phyloP scores from a whole-genome alignment of 2,113 vertebrate species.

The Crotalus viridis region DNA sequence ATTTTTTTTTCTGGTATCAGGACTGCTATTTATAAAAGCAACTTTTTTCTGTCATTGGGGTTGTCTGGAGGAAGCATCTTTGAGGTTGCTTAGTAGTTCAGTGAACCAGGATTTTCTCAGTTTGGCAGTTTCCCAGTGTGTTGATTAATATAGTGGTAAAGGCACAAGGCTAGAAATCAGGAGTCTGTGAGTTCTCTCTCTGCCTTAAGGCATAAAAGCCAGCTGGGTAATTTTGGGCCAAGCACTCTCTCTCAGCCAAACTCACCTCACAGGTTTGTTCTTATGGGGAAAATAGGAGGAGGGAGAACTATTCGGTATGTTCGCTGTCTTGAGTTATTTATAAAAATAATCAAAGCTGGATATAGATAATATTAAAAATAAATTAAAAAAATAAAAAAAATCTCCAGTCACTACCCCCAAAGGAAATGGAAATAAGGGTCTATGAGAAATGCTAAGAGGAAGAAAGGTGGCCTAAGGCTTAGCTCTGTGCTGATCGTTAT shows the following conservation, averaged over 20 bases:
- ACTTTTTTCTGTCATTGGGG: neutral
- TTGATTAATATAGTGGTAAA: neutral
- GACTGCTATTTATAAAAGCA: neutral
- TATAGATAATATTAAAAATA: neutral
- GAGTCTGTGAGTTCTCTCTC: neutral
- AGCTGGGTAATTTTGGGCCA: neutral
- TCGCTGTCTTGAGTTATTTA: neutral
- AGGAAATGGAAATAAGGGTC: neutral
- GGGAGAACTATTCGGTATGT: neutral
- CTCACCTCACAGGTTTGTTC: neutral
- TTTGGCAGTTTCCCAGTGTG: neutral
- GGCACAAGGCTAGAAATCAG: neutral
- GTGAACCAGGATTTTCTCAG: neutral
- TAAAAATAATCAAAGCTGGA: neutral
- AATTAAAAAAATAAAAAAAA: neutral
- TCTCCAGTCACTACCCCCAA: neutral
- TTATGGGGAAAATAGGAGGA: neutral
- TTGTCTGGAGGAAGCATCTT: neutral
- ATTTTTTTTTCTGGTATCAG: neutral
- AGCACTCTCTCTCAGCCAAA: neutral
- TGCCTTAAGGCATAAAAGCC: neutral
- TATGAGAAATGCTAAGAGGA: neutral
- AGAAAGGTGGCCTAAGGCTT: neutral
- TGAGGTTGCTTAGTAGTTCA: neutral
- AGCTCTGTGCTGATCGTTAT: neutral